Percentiles rank a stretch among this genome's conserved stretches.
Conservation (phyloP, 2,113 vertebrate species). For the Arenaria interpres region DNA sequence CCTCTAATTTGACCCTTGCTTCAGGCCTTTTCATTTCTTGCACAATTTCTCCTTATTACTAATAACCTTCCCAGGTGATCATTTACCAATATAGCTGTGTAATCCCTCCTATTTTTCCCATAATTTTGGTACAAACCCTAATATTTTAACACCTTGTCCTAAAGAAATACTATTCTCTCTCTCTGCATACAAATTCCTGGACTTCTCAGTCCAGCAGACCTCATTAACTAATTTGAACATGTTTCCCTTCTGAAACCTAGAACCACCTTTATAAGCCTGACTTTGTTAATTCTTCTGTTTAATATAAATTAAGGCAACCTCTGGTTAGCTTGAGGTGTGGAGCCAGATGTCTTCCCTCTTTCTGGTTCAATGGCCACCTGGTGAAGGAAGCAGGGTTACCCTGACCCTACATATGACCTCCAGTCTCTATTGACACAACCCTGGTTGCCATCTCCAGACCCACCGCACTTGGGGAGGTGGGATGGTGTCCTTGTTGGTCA, state of each 20-base stretch:
- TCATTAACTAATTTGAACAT: rapidly evolving
- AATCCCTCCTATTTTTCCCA: not conserved
- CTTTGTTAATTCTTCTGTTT: not conserved
- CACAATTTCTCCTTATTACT: not conserved
- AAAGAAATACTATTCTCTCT: not conserved
- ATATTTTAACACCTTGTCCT: not conserved
- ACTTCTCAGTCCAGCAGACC: not conserved
- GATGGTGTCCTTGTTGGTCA: rapidly evolving
- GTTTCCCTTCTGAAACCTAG: not conserved
- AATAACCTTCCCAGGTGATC: not conserved
- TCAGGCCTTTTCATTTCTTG: not conserved
- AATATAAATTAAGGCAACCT: not conserved
- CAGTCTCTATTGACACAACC: not conserved
- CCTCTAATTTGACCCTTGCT: not conserved
- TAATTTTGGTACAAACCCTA: not conserved
- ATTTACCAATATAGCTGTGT: not conserved
- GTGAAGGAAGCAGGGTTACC: not conserved
- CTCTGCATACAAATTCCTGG: not conserved
- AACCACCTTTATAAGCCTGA: not conserved
- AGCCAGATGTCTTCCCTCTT: rapidly evolving
- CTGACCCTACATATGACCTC: not conserved
- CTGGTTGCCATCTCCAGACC: not conserved
- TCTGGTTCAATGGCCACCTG: not conserved
- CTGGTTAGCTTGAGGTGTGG: not conserved
- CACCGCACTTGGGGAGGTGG: rapidly evolving